Evolutionary conservation across 2,888 invertebrate species (phyloP), one percentile per base, ranked within the genome.

Genomic region (Unio pictorum): DNA sequence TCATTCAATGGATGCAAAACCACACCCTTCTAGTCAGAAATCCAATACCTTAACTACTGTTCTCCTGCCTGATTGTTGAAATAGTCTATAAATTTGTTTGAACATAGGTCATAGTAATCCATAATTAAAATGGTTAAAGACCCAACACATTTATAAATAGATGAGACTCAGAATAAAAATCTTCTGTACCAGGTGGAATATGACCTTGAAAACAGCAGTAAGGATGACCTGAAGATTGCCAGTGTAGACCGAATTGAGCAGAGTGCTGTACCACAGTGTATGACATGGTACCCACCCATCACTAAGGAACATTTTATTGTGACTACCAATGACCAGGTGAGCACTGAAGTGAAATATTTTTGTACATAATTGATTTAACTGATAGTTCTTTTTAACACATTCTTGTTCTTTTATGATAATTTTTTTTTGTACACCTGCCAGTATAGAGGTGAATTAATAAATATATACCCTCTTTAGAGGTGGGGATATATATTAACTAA

Each of bases 171-270:
- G 0, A 15, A 45, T 15, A 11, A 45, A 45, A 64, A 57, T 8
- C 34, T 63, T 67, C 23, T 34, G 55, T 64, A 71, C 34, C 76
- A 90, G 89, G 89, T 89, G 56, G 90, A 90, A 78, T 90, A 89
- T 81, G 89, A 90, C 74, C 82, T 90, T 57, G 84, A 83, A 67
- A 84, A 82, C 64, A 86, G 85, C 71, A 70, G 68, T 23, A 83
- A 82, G 69, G 89, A 90, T 75, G 80, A 87, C 70, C 74, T 90
- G 23, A 88, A 89, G 11, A 84, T 91, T 34, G 73, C 86, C 28
- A 91, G 92, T 60, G 85, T 92, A 69, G 92, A 93, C 72, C 89
- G 93, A 65, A 91, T 94, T 59, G 94, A 94, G 71, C 93, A 93
- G 87, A 91, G 91, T 30, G 93, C 93, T 0, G 82, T 92, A 6